Conservation (phyloP, 2,888 invertebrate genomes). For the Lepeophtheirus nordmannii region DNA sequence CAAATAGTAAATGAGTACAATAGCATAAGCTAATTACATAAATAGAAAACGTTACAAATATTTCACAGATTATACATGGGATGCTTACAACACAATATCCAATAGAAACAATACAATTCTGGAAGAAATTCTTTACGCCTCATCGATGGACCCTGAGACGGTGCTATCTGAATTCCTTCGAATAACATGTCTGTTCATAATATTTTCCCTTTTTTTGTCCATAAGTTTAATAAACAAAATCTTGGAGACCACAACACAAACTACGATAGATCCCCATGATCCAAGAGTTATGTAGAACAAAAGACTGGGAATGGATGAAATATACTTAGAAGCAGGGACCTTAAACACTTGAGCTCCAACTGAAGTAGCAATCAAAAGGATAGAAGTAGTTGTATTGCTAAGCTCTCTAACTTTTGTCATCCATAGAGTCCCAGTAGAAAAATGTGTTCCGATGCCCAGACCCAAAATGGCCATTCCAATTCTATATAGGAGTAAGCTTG, state of each 20-base stretch:
- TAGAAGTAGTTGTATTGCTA: background rate
- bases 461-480: background rate
- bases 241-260: background rate
- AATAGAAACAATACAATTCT: background rate
- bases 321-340: background rate
- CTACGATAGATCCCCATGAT: background rate
- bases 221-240: background rate
- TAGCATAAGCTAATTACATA: background rate
- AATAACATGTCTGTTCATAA: background rate
- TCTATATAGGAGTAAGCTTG: background rate
- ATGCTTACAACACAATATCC: background rate
- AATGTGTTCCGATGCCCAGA: background rate
- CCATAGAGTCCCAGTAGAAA: background rate
- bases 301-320: background rate
- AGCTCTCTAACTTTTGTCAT: background rate
- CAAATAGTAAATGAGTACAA: background rate
- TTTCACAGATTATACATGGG: no score
- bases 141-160: background rate
- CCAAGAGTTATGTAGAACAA: background rate
- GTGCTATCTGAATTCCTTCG: background rate
- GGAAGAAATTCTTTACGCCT: background rate
- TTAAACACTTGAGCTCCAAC: constrained; percentile 1
- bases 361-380: background rate
- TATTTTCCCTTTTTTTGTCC: background rate
- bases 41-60: background rate